These are phyloP conservation scores for Myathropa florea DNA, from an alignment of 2,888 invertebrate species.

Conservation along the genomic window DNA sequence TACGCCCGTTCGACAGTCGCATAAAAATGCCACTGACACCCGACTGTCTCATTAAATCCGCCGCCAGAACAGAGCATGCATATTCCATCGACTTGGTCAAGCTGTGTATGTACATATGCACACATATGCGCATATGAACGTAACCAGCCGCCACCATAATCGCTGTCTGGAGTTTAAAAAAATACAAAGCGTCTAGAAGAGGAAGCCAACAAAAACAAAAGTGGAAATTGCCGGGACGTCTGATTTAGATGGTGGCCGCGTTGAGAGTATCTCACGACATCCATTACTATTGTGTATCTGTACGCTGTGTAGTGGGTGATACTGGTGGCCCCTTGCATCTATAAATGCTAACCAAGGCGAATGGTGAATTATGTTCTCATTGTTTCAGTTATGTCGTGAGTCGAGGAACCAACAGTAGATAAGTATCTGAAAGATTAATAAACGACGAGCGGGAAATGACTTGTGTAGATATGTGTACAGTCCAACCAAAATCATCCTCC, in stretches of 20 bases:
- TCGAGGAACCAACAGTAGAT: slow-evolving; percentile 17
- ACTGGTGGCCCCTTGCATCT: slow-evolving; percentile 24
- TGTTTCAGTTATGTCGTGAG: slow-evolving; percentile 45
- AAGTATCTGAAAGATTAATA: slow-evolving; percentile 29
- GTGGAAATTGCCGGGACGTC: slow-evolving; percentile 43
- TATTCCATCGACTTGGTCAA: slow-evolving; percentile 11
- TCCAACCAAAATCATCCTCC: not conserved
- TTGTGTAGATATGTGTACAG: not conserved
- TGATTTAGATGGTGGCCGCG: slow-evolving; percentile 57
- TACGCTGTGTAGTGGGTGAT: not conserved
- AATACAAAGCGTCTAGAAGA: slow-evolving; percentile 34
- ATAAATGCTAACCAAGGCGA: slow-evolving; percentile 10
- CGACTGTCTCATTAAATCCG: slow-evolving; percentile 66
- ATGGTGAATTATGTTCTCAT: slow-evolving; percentile 63
- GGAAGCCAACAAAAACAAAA: slow-evolving; percentile 32
- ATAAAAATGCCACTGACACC: slow-evolving; percentile 69
- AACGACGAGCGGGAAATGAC: not conserved
- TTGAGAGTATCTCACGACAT: slow-evolving; percentile 65
- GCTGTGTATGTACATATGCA: not conserved
- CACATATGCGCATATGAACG: not conserved
- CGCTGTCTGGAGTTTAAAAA: slow-evolving; percentile 27
- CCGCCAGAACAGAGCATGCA: slow-evolving; percentile 11
- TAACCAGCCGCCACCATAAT: not conserved
- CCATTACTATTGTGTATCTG: slow-evolving; percentile 52
- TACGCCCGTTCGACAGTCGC: slow-evolving; percentile 36